These are phyloP conservation scores for Spea bombifrons DNA, from an alignment of 2,113 vertebrate species.

Conservation along the genomic window DNA sequence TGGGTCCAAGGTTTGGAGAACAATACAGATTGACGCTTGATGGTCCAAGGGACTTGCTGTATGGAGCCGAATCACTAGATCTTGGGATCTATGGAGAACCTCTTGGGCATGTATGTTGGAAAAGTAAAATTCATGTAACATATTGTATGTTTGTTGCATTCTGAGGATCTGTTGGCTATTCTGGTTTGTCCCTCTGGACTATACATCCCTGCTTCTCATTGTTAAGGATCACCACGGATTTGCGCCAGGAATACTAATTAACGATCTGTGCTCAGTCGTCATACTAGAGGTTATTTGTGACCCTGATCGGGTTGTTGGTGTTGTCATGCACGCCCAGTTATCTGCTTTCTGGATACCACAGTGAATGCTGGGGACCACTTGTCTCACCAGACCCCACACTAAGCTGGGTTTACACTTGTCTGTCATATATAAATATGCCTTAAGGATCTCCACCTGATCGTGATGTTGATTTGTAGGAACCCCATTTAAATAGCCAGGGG, in stretches of 20 bases:
- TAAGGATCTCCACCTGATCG: background rate
- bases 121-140: background rate
- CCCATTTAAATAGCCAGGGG: background rate
- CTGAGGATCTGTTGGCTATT: background rate
- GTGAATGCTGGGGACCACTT: background rate
- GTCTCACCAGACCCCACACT: background rate
- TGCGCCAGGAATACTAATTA: conserved; percentile 30
- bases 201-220: background rate
- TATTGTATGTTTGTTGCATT: background rate
- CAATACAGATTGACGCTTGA: background rate
- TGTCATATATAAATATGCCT: background rate
- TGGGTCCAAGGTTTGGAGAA: background rate
- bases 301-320: background rate
- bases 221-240: background rate
- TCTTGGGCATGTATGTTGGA: background rate
- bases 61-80: background rate
- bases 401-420: background rate
- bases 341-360: background rate
- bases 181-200: background rate
- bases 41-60: background rate
- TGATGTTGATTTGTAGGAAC: background rate
- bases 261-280: background rate
- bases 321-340: background rate
- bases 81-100: background rate
- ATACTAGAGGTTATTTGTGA: background rate